Percentiles rank a stretch among this genome's conserved stretches.
These are phyloP conservation scores for Dryomyza anilis DNA, from an alignment of 2,888 invertebrate genomes.

Conservation along the genomic window DNA sequence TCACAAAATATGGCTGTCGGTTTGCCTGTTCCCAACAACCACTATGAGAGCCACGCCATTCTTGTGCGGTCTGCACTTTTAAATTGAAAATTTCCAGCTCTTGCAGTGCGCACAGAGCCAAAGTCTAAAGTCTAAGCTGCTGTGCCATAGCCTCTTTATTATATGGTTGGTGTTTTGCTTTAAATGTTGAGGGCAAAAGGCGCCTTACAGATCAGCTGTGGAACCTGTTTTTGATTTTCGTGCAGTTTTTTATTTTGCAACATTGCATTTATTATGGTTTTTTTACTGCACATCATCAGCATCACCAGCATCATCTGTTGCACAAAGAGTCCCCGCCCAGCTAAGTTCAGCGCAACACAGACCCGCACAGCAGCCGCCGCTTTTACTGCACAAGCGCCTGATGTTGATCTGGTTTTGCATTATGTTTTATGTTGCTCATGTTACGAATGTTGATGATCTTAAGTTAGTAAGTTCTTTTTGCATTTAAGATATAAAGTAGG, in stretches of 20 bases:
- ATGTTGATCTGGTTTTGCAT: conserved; percentile 12
- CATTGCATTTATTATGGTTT: neutral
- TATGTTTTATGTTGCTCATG: conserved; percentile 4
- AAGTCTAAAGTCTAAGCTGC: neutral
- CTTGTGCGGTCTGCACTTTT: neutral
- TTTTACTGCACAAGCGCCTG: neutral
- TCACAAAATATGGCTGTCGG: no score
- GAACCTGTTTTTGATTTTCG: conserved; percentile 1
- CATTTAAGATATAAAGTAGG: no score
- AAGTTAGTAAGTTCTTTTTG: no score
- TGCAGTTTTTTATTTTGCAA: neutral
- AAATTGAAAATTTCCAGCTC: neutral
- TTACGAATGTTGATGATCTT: neutral
- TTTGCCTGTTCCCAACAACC: neutral
- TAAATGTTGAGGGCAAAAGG: neutral
- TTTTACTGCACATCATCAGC: no score
- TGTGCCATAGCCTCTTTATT: neutral
- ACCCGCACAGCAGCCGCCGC: neutral
- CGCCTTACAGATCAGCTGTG: neutral
- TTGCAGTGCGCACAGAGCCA: neutral
- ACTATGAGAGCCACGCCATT: neutral
- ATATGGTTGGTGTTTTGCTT: neutral
- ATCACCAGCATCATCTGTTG: no score
- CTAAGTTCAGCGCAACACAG: neutral
- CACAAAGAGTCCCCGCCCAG: no score